Conservation (phyloP, 2,888 invertebrate genomes). For the Eremobia ochroleuca region DNA sequence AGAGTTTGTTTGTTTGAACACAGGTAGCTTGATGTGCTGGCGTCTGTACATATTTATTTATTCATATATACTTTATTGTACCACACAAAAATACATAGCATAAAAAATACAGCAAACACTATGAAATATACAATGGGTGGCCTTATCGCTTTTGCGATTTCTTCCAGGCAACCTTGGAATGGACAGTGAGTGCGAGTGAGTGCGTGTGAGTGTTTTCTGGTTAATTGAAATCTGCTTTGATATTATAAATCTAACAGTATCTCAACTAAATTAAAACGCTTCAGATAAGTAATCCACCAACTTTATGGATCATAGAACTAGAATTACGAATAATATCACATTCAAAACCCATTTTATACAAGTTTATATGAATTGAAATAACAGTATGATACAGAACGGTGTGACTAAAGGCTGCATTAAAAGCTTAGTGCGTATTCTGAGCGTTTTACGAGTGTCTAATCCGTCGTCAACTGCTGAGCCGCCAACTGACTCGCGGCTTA, state of each 20-base stretch:
- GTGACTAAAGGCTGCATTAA: conserved; percentile 71
- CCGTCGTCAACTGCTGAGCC: conserved; percentile 64
- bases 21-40: too few species aligned
- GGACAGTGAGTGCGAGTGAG: too few species aligned
- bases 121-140: too few species aligned
- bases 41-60: too few species aligned
- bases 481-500: conserved; percentile 58
- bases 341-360: conserved; percentile 36
- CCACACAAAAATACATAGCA: too few species aligned
- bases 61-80: too few species aligned
- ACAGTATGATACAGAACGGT: conserved; percentile 69
- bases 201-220: too few species aligned
- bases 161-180: too few species aligned
- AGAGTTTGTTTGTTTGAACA: not conserved
- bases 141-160: too few species aligned
- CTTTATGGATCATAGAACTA: conserved; percentile 20
- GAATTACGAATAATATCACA: conserved; percentile 26
- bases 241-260: not conserved
- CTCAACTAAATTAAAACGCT: not conserved
- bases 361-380: conserved; percentile 51
- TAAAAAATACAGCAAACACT: too few species aligned
- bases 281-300: conserved; percentile 25
- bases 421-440: conserved; percentile 69
- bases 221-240: not conserved
- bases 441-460: conserved; percentile 82